Conservation (phyloP, 1,140 invertebrate genomes). For the Drosophila pachea region DNA sequence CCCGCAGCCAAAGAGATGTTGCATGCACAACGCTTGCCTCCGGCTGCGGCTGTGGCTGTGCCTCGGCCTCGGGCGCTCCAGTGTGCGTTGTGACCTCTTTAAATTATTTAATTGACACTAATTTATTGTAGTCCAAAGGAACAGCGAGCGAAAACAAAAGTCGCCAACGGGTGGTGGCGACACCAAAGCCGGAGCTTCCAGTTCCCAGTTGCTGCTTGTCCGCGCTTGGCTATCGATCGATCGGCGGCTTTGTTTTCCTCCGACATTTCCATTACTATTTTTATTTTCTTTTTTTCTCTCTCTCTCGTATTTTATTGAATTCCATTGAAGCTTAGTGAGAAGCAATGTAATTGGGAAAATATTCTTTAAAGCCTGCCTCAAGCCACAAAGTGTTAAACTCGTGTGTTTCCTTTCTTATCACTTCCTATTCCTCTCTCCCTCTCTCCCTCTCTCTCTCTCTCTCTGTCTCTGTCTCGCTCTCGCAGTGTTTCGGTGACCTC, state of each 20-base stretch:
- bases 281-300: not conserved
- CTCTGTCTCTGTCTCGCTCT: no score
- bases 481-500: constrained; percentile 3
- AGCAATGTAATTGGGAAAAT: no score
- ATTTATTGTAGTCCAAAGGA: constrained; percentile 67
- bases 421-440: not conserved
- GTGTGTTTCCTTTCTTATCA: not conserved
- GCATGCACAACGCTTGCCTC: constrained; percentile 11
- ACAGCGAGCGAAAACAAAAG: constrained; percentile 26
- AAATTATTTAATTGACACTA: constrained; percentile 79
- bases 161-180: constrained; percentile 1
- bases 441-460: not conserved
- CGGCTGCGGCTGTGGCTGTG: no score
- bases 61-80: not conserved
- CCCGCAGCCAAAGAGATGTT: constrained; percentile 46
- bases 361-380: constrained; percentile 16
- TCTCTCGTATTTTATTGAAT: no score
- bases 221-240: constrained; percentile 40
- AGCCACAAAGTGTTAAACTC: not conserved
- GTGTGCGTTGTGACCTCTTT: constrained; percentile 66
- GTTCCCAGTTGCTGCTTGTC: constrained; percentile 53
- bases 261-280: not conserved
- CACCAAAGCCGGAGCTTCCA: constrained; percentile 35
- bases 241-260: not conserved
- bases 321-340: no score